Evolutionary conservation across 1,140 invertebrate species (phyloP).

Genomic region (Magallana angulata): DNA sequence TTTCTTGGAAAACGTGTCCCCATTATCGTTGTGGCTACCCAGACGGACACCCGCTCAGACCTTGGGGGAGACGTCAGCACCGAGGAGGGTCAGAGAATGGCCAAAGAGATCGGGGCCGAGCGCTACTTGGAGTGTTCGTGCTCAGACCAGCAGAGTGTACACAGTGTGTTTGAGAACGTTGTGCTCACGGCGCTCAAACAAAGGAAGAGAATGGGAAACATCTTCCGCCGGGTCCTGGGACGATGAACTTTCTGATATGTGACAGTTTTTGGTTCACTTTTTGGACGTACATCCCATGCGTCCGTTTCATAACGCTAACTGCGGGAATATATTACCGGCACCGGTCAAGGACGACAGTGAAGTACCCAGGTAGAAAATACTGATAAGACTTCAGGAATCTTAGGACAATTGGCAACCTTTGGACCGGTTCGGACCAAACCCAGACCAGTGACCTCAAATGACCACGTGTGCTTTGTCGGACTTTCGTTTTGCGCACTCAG

Average conservation of each 20-base stretch:
- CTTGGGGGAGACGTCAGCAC: constrained; percentile 80
- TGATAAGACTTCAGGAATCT: neutral
- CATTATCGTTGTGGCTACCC: constrained; percentile 86
- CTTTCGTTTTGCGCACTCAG: neutral
- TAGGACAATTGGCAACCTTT: neutral
- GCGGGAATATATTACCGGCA: neutral
- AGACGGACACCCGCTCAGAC: constrained; percentile 65
- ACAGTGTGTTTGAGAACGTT: constrained; percentile 93
- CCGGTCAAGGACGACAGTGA: neutral
- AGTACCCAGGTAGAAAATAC: neutral
- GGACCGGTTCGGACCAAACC: neutral
- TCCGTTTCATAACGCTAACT: neutral
- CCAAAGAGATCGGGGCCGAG: constrained; percentile 86
- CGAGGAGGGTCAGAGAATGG: constrained; percentile 88
- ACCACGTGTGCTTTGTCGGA: neutral
- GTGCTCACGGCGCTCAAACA: constrained; percentile 87
- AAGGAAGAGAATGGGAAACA: constrained; percentile 66
- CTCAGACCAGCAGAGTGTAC: constrained; percentile 92
- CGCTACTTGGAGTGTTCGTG: constrained; percentile 94
- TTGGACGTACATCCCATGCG: constrained; percentile 14
- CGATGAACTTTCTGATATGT: constrained; percentile 15
- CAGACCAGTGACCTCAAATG: neutral
- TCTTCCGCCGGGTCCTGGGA: constrained; percentile 58
- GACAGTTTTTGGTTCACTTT: neutral
- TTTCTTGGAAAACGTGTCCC: constrained; percentile 83